These are phyloP conservation scores for Erebia palarica DNA, from an alignment of 2,888 invertebrate genomes.

Conservation along the genomic window DNA sequence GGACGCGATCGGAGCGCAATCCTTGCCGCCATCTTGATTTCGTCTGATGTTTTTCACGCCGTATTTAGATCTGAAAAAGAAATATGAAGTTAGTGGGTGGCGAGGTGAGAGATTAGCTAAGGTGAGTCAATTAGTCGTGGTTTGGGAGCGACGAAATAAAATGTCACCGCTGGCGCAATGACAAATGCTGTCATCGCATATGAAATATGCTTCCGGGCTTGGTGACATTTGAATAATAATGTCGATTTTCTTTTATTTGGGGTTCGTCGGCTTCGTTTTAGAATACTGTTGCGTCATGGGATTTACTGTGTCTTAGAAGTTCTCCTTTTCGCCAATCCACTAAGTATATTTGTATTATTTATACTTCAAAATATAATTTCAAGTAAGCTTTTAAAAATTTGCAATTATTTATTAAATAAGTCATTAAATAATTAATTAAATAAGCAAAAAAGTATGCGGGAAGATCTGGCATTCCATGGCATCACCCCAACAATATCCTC, in stretches of 20 bases:
- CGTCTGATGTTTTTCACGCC: conserved; percentile 69
- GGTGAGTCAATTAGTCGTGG: conserved; percentile 63
- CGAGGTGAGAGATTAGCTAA: conserved; percentile 62
- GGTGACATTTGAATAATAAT: conserved; percentile 23
- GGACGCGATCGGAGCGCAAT: conserved; percentile 70
- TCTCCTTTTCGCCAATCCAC: no score
- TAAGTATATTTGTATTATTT: no score
- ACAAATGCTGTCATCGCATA: conserved; percentile 29
- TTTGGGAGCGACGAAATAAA: conserved; percentile 55
- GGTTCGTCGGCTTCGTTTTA: background rate
- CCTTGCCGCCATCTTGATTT: conserved; percentile 66
- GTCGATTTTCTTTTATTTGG: background rate
- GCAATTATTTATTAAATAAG: no score
- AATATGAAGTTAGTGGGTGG: conserved; percentile 61
- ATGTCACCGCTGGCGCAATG: conserved; percentile 42
- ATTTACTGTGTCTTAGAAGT: background rate
- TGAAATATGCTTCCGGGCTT: conserved; percentile 32
- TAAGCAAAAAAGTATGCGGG: no score
- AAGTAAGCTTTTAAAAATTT: no score
- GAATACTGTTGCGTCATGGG: background rate
- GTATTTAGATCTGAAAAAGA: conserved; percentile 76
- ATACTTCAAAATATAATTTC: no score
- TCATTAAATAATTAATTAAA: no score
- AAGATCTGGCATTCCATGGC: no score
- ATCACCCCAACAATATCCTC: no score